phyloP scores from a whole-genome alignment of 1,140 invertebrate genomes.

The Pseudachorutes palmiensis region DNA sequence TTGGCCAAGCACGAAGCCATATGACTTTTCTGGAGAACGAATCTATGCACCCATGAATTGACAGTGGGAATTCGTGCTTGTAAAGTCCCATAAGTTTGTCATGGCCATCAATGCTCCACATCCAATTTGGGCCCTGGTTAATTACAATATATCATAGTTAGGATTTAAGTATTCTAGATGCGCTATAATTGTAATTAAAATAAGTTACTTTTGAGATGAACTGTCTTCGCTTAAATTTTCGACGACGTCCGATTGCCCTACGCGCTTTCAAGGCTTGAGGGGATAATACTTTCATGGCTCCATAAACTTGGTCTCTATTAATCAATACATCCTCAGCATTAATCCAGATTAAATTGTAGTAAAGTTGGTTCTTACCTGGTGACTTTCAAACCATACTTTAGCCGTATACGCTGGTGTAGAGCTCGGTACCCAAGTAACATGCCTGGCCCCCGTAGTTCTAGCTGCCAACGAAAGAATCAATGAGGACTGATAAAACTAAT shows the following conservation, averaged over 20 bases:
- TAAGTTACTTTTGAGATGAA: background rate
- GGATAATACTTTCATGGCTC: background rate
- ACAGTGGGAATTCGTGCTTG: background rate
- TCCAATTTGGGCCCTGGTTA: constrained; percentile 1
- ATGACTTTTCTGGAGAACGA: constrained; percentile 3
- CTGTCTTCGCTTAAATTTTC: background rate
- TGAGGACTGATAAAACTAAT: no score
- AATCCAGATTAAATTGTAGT: no score
- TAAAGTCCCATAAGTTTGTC: background rate
- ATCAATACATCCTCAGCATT: no score
- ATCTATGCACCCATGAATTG: background rate
- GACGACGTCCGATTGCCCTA: background rate
- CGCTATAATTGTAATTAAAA: background rate
- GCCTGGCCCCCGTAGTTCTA: background rate
- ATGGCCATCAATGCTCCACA: constrained; percentile 4
- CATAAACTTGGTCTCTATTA: background rate
- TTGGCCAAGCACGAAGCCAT: background rate
- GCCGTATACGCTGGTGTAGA: background rate
- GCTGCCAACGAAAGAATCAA: no score
- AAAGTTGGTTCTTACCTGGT: no score
- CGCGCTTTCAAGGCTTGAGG: background rate
- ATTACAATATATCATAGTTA: background rate
- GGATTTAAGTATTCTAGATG: background rate
- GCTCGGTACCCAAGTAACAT: background rate
- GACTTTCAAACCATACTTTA: background rate